These are phyloP conservation scores for Leptatherina wallacei DNA, from an alignment of 2,797 vertebrate genomes.

Conservation along the genomic window DNA sequence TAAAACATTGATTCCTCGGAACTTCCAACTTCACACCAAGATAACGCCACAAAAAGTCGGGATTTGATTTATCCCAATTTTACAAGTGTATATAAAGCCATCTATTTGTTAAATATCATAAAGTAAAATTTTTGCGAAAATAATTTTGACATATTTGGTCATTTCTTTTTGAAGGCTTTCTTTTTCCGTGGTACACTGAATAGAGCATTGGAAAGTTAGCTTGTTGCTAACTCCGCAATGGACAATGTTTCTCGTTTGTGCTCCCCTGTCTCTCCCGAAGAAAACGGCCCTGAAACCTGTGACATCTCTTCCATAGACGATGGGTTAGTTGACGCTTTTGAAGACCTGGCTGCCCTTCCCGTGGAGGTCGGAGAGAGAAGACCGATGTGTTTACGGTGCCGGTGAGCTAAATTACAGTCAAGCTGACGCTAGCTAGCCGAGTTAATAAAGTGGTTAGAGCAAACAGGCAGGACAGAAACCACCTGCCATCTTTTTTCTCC, in stretches of 20 bases:
- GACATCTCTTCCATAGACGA: slow-evolving; percentile 52
- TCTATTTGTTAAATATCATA: not conserved
- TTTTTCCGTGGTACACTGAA: not conserved
- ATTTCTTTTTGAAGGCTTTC: not conserved
- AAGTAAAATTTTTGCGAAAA: not conserved
- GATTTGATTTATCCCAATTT: not conserved
- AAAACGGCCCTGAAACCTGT: slow-evolving; percentile 16
- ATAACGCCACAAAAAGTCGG: not conserved
- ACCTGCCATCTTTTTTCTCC: too few species aligned
- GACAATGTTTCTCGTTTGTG: slow-evolving; percentile 50
- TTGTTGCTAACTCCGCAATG: slow-evolving; percentile 60
- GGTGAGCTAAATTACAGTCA: slow-evolving; percentile 80
- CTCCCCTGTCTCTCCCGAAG: slow-evolving; percentile 31
- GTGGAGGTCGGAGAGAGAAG: slow-evolving; percentile 87
- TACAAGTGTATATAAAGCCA: not conserved
- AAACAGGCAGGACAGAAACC: slow-evolving; percentile 1
- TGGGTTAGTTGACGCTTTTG: slow-evolving; percentile 74
- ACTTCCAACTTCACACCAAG: not conserved
- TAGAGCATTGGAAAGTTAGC: slow-evolving; percentile 35
- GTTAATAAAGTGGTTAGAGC: not conserved
- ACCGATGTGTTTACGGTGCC: slow-evolving; percentile 90
- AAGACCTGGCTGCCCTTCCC: slow-evolving; percentile 88
- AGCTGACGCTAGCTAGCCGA: slow-evolving; percentile 66
- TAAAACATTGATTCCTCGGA: not conserved
- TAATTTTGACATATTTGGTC: not conserved